Evolutionary conservation across 1,140 invertebrate species (phyloP).

Genomic region (Diabrotica virgifera): DNA sequence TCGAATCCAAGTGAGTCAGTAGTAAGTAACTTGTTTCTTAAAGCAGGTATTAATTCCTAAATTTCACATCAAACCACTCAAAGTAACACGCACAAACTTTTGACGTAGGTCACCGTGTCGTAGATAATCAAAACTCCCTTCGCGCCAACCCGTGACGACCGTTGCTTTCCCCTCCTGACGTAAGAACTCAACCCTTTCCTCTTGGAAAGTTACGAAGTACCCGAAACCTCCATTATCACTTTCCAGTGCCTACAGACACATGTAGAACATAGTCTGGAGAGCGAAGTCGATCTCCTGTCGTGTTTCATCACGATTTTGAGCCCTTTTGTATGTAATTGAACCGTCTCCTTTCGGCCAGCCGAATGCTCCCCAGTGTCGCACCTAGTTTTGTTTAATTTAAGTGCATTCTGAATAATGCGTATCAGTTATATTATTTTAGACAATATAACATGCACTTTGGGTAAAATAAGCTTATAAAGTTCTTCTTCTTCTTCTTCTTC

Average conservation of each 20-base stretch:
- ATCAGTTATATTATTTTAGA: too few species aligned
- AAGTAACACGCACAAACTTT: neutral
- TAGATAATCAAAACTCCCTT: neutral
- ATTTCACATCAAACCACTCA: neutral
- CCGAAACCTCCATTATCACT: slow-evolving; percentile 10
- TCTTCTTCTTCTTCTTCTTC: too few species aligned
- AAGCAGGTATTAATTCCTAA: neutral
- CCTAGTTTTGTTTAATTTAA: too few species aligned
- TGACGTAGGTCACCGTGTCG: neutral
- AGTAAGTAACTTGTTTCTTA: too few species aligned
- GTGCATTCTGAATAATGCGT: too few species aligned
- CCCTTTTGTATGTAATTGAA: slow-evolving; percentile 13
- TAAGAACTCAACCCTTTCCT: neutral
- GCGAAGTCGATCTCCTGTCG: slow-evolving; percentile 7
- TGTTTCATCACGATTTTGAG: slow-evolving; percentile 17
- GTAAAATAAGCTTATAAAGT: too few species aligned
- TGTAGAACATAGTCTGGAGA: slow-evolving; percentile 7
- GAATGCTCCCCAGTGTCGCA: neutral
- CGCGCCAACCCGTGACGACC: neutral
- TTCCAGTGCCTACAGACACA: neutral
- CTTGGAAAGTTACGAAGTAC: neutral
- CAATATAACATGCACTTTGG: too few species aligned
- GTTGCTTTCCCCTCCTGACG: neutral
- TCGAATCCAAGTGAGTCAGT: too few species aligned
- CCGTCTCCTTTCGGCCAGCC: neutral